Evolutionary conservation across 2,113 vertebrate genomes (phyloP).

Genomic region (Erythrocercus mccallii): DNA sequence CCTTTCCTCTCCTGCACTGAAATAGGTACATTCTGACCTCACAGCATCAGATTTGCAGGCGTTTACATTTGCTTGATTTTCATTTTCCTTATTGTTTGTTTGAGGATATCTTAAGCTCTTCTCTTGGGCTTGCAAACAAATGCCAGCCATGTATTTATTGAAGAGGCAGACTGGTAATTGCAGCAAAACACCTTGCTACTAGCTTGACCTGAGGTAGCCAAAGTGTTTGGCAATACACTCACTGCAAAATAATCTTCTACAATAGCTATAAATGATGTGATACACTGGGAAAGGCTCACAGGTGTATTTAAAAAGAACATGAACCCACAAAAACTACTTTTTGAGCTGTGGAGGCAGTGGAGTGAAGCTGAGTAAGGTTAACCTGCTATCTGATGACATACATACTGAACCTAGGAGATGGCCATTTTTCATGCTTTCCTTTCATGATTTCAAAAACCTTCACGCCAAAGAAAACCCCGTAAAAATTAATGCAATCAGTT

Average conservation of each 20-base stretch:
- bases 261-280: not conserved
- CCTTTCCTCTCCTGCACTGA: not conserved
- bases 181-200: not conserved
- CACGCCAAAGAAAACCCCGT: accelerated
- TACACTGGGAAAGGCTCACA: not conserved
- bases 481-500: not conserved
- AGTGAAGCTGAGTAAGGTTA: not conserved
- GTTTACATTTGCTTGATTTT: not conserved
- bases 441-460: not conserved
- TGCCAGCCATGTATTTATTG: not conserved
- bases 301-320: not conserved
- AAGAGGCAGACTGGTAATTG: not conserved
- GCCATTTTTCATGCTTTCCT: not conserved
- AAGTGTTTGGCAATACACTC: not conserved
- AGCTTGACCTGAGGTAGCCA: not conserved
- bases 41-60: not conserved
- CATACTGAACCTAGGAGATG: not conserved
- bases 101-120: not conserved
- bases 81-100: not conserved
- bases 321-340: not conserved
- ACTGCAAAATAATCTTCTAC: not conserved
- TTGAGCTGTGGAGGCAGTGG: not conserved
- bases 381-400: not conserved
- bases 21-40: not conserved
- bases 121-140: not conserved